Percentiles rank a stretch among this genome's conserved stretches.
These are phyloP conservation scores for Idaea biselata DNA, from an alignment of 2,888 invertebrate species.

Conservation along the genomic window DNA sequence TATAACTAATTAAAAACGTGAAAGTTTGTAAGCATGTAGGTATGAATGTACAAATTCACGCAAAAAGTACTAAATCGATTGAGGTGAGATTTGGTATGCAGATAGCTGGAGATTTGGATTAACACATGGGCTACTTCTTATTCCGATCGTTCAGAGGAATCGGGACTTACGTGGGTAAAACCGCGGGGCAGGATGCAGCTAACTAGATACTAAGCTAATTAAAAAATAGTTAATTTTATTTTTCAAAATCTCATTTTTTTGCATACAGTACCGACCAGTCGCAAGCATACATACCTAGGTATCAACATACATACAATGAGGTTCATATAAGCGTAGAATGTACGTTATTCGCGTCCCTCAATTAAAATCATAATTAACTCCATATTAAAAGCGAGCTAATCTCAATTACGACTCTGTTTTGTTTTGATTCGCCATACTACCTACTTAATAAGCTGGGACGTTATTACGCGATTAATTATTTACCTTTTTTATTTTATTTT, in stretches of 20 bases:
- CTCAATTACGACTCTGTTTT: constrained; percentile 57
- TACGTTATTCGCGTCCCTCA: constrained; percentile 57
- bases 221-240: not conserved
- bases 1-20: no score
- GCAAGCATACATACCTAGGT: not conserved
- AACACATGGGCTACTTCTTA: no score
- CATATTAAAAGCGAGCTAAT: constrained; percentile 69
- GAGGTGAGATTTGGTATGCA: no score
- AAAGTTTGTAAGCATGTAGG: no score
- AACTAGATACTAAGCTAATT: not conserved
- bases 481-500: not conserved
- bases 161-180: no score
- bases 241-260: not conserved
- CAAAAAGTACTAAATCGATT: no score
- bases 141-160: no score
- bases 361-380: constrained; percentile 75
- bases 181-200: no score
- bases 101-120: no score
- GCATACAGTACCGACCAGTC: not conserved
- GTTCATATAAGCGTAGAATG: constrained; percentile 5
- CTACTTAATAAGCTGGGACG: not conserved
- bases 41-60: no score
- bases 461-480: not conserved
- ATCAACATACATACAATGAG: constrained; percentile 6
- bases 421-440: constrained; percentile 30